Base-by-base conservation (phyloP, 2,888 invertebrate species). In the Agrochola lychnidis region DNA sequence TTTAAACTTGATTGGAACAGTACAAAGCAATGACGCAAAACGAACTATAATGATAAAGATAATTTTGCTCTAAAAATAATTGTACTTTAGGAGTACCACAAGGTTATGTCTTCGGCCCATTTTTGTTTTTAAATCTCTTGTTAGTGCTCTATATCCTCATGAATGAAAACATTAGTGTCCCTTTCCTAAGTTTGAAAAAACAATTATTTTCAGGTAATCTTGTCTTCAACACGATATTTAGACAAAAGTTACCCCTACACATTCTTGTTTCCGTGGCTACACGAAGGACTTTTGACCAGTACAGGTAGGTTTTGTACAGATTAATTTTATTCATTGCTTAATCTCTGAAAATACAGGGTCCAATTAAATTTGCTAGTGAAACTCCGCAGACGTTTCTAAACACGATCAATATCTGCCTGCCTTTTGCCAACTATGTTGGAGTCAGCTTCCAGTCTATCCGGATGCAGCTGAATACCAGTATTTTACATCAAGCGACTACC, bases 261-360 rank as follows among this genome's bases (percentile, higher is more conserved):
- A 4, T 91, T 94, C 59, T 79, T 97, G 1, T 79, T 87, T n/a
- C 93, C 95, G 1, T 97, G 97, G 97, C 91, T 97, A 1, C 83
- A 90, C 4, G 91, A 93, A 48, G 97, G 97, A 40, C 83, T 91
- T 5, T 75, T 90, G 86, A 73, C 87, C 0, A 90, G 89, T 66
- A 70, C 84, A 59, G 94, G 92, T 87, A 86, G 79, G 63, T n/a
- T 25, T 22, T 36, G 42, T 30, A 30, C 16, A 16, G 22, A 51
- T 30, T n/a, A 22, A 1, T 66, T 30, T 45, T 19, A 19, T 30
- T 30, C 2, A 30, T 61, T 9, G 19, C 4, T 30, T 4, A 25
- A 57, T 25, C 25, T 57, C 25, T 9, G 7, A 53, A 53, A n/a
- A 53, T 22, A 12, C 12, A 12, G 12, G 4, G n/a, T 12, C 22